These are phyloP conservation scores for Hippopotamus amphibius DNA, from an alignment of 2,113 vertebrate genomes.

Conservation along the genomic window DNA sequence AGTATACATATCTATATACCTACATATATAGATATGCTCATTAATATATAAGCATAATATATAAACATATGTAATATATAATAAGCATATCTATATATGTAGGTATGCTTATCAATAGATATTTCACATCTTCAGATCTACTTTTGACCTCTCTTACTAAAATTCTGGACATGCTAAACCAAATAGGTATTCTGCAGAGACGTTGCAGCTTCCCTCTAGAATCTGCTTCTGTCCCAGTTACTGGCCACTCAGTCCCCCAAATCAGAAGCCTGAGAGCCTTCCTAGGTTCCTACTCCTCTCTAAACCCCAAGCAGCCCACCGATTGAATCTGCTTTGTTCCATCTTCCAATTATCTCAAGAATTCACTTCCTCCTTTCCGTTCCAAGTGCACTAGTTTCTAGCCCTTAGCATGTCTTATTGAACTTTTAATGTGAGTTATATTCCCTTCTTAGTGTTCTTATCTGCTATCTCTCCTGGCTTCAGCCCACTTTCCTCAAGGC, in stretches of 20 bases:
- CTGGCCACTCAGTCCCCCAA: neutral
- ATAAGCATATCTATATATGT: neutral
- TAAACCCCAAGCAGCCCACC: neutral
- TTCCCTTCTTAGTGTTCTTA: neutral
- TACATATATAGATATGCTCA: no score
- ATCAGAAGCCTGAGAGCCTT: neutral
- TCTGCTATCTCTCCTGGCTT: neutral
- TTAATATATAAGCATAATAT: no score
- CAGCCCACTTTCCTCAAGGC: neutral
- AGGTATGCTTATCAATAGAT: neutral
- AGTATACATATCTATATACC: no score
- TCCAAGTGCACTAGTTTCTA: neutral
- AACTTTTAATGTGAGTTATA: neutral
- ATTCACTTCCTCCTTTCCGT: neutral
- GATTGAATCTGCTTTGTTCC: neutral
- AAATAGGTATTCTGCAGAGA: neutral
- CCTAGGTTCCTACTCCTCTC: neutral
- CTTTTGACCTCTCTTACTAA: neutral
- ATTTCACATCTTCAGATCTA: neutral
- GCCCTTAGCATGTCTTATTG: neutral
- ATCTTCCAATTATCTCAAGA: neutral
- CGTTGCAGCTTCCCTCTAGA: neutral
- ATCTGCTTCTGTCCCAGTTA: neutral
- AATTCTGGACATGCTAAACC: neutral
- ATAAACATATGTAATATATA: neutral